These are phyloP conservation scores for Forbesichthys agassizii DNA, from an alignment of 2,113 vertebrate species.

Conservation along the genomic window DNA sequence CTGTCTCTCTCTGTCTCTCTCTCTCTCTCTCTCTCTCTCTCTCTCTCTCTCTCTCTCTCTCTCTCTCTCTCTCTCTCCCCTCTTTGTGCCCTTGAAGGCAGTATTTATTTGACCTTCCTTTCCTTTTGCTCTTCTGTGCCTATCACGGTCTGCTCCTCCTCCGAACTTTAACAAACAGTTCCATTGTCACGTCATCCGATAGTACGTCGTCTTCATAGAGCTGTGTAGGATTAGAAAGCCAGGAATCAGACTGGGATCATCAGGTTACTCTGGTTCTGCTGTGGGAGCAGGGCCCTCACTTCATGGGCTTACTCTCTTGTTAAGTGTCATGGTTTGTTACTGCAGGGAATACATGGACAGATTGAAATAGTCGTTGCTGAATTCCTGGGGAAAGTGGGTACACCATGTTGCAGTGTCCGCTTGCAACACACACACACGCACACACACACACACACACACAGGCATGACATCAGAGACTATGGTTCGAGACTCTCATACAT, in stretches of 20 bases:
- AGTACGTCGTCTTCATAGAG: constrained; percentile 6
- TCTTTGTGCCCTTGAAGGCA: background rate
- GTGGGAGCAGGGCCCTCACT: constrained; percentile 6
- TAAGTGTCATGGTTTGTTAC: constrained; percentile 7
- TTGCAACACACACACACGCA: background rate
- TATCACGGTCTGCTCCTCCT: background rate
- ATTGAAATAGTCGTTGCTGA: constrained; percentile 22
- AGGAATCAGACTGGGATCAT: constrained; percentile 33
- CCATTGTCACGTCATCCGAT: constrained; percentile 8
- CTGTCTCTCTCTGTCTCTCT: no score
- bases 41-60: no score
- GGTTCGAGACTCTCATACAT: background rate
- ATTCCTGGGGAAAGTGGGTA: background rate
- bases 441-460: constrained; percentile 10
- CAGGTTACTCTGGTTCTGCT: constrained; percentile 15
- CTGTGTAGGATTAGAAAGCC: constrained; percentile 6
- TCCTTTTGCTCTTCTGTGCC: background rate
- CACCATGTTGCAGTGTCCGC: background rate
- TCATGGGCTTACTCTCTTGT: constrained; percentile 41
- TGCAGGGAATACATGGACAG: constrained; percentile 30
- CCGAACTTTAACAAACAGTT: constrained; percentile 17
- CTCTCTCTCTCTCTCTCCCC: background rate
- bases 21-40: no score
- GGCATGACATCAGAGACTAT: background rate
- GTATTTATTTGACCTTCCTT: no score